Percentiles rank a stretch among this genome's conserved stretches.
These are phyloP conservation scores for Oligia strigilis DNA, from an alignment of 2,888 invertebrate species.

Conservation along the genomic window DNA sequence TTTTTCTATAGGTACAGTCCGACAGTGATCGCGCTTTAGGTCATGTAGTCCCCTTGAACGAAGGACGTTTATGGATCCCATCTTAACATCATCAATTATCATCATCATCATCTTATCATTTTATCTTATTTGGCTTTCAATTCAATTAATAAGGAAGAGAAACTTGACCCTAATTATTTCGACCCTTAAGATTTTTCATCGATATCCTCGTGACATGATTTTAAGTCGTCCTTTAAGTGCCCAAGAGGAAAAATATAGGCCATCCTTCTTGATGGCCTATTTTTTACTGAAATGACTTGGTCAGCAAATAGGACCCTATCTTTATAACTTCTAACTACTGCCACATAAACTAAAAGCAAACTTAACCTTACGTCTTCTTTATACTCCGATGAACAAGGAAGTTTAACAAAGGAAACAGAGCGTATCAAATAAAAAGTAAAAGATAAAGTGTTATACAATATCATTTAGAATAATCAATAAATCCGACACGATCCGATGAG, in stretches of 20 bases:
- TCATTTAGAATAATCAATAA: conserved; percentile 66
- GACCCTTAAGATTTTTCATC: conserved; percentile 10
- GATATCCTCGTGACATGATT: conserved; percentile 10
- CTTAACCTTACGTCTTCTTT: conserved; percentile 14
- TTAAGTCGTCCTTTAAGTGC: neutral
- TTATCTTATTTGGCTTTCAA: neutral
- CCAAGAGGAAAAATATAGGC: neutral
- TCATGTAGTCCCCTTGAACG: neutral
- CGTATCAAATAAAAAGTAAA: conserved; percentile 62
- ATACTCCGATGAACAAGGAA: conserved; percentile 38
- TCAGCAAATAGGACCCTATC: neutral
- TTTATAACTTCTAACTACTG: neutral
- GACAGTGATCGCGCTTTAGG: too few relatives aligned
- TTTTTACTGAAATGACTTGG: neutral
- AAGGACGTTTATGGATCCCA: neutral
- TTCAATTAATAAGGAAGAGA: conserved; percentile 2
- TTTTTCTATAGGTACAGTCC: too few relatives aligned
- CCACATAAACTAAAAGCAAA: conserved; percentile 8
- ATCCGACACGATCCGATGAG: conserved; percentile 49
- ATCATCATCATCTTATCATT: too few relatives aligned
- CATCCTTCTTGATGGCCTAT: neutral
- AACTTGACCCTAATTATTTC: conserved; percentile 28
- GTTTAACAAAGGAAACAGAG: conserved; percentile 55
- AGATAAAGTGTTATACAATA: conserved; percentile 56
- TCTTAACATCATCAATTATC: too few relatives aligned